Conservation (phyloP, 2,888 invertebrate genomes). For the Choristoneura rosaceana region DNA sequence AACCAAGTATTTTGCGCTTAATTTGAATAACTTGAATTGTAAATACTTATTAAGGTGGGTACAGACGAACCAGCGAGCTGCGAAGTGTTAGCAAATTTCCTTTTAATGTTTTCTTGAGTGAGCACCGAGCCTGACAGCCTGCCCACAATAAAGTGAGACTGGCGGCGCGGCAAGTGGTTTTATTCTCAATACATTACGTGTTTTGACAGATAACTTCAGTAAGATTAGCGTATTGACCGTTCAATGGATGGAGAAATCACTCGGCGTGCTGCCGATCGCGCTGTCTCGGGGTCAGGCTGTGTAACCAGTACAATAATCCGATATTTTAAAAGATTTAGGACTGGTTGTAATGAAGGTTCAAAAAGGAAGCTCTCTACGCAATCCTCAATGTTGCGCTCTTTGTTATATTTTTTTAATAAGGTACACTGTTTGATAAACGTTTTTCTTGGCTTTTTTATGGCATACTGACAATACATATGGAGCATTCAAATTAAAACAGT, state of each 20-base stretch:
- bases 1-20: constrained; percentile 11
- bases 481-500: too few relatives aligned
- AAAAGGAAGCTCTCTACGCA: constrained; percentile 15
- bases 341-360: not conserved
- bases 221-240: not conserved
- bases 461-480: too few relatives aligned
- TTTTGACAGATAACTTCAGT: not conserved
- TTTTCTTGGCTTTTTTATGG: too few relatives aligned
- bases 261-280: not conserved
- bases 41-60: constrained; percentile 9
- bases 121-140: not conserved
- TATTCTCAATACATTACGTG: not conserved
- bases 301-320: not conserved
- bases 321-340: constrained; percentile 3
- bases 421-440: not conserved
- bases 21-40: constrained; percentile 10
- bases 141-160: not conserved
- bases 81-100: constrained; percentile 19
- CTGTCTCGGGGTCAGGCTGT: not conserved
- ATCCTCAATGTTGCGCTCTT: constrained; percentile 1
- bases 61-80: constrained; percentile 3
- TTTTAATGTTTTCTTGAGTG: constrained; percentile 13
- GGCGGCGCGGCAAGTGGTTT: not conserved
- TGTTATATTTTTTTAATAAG: constrained; percentile 9
- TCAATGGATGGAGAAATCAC: not conserved